Evolutionary conservation across 1,140 invertebrate genomes (phyloP), one percentile per base, ranked within the genome.

Genomic region (Calliopsis andreniformis): DNA sequence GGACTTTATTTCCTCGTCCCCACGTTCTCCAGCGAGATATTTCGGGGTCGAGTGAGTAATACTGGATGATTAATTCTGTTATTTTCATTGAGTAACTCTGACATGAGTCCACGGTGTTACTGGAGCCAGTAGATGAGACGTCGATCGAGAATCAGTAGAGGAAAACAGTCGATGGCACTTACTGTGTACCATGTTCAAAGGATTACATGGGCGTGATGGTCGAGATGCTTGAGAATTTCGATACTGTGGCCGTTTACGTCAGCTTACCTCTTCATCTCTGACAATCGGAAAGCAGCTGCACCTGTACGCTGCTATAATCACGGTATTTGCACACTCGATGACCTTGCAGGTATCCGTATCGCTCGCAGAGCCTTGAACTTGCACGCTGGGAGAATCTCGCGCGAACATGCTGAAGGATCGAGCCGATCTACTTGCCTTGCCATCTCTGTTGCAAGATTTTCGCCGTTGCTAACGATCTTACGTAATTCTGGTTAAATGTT

Each of bases 311-410:
- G 70, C 51, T 53, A 56, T 82, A 82, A 86, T 80, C 79, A 82
- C 72, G 76, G 78, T 86, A 87, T 86, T 87, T 86, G 78, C 70
- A 85, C 87, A 88, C 87, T 86, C 77, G 88, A 32, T 85, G 86
- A 87, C 88, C 88, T 89, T 89, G 87, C 42, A 70, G 61, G 82
- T 87, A 87, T 87, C 76, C 76, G 83, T 84, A 85, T 78, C 81
- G 82, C 72, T 71, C 28, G 53, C 64, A 67, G 67, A 87, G 78
- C 88, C 88, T 88, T 89, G 87, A 88, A 89, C 88, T 89, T 89
- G 88, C 62, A 88, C 80, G 84, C 64, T 43, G 76, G 4, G 83
- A 87, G 82, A 88, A 87, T 87, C 84, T 83, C 73, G 71, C 67
- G 35, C 70, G 43, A 80, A 82, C 63, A 32, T 69, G 80, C 28